Conservation (phyloP, 2,888 invertebrate genomes). For the Ophraella communa region DNA sequence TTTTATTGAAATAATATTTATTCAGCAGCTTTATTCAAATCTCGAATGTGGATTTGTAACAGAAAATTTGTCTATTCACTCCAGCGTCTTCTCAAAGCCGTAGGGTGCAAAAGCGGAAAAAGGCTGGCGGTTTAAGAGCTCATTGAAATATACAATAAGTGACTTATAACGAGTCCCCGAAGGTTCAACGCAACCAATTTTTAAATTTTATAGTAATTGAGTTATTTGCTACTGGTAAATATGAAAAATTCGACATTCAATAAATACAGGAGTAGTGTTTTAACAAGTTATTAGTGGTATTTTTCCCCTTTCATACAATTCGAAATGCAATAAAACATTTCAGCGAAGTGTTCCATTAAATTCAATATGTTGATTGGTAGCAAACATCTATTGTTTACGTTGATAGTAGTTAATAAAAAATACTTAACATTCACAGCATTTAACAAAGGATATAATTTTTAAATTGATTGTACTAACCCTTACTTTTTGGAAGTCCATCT, state of each 20-base stretch:
- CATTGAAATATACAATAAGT: not conserved
- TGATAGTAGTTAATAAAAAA: too few relatives aligned
- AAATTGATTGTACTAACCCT: too few relatives aligned
- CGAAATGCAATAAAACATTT: not conserved
- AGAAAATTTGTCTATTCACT: not conserved
- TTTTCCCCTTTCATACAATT: not conserved
- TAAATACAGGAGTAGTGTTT: not conserved
- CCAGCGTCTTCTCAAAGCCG: not conserved
- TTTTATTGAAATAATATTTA: not conserved
- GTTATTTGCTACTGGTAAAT: too few relatives aligned
- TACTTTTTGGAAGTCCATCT: too few relatives aligned
- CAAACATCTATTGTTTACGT: too few relatives aligned
- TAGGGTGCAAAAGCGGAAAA: not conserved
- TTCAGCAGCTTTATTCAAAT: not conserved
- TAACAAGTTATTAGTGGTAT: not conserved
- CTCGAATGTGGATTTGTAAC: not conserved
- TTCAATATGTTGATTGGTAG: too few relatives aligned
- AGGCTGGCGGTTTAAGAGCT: not conserved
- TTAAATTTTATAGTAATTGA: not conserved
- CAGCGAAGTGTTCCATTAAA: not conserved
- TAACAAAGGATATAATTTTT: too few relatives aligned
- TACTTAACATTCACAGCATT: too few relatives aligned
- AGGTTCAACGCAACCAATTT: not conserved
- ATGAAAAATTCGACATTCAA: not conserved
- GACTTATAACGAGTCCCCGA: not conserved